These are phyloP conservation scores for Drosophila orosa DNA, from an alignment of 1,140 invertebrate species.

Conservation along the genomic window DNA sequence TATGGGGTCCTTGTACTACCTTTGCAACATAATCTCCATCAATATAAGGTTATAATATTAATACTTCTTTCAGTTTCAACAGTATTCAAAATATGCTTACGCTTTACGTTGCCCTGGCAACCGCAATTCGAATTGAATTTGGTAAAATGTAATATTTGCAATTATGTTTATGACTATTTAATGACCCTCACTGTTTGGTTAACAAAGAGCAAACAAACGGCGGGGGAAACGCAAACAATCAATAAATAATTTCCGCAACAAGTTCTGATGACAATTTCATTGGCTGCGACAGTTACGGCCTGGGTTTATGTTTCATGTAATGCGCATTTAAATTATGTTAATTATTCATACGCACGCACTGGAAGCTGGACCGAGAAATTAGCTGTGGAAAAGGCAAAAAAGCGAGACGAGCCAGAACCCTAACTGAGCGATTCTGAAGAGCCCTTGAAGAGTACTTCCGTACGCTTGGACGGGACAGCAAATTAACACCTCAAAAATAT, in stretches of 20 bases:
- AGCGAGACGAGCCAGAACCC: conserved; percentile 13
- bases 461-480: conserved; percentile 11
- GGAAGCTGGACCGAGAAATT: conserved; percentile 15
- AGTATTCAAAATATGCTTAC: neutral
- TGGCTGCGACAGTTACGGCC: conserved; percentile 19
- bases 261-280: conserved; percentile 63
- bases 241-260: conserved; percentile 76
- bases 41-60: neutral
- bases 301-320: conserved; percentile 22
- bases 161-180: conserved; percentile 72
- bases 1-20: neutral
- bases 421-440: conserved; percentile 12
- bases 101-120: neutral
- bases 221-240: conserved; percentile 59
- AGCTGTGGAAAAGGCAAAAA: conserved; percentile 9
- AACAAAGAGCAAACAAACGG: conserved; percentile 24
- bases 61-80: neutral
- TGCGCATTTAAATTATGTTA: conserved; percentile 57
- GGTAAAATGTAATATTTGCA: conserved; percentile 38
- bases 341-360: conserved; percentile 51
- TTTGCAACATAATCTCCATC: neutral
- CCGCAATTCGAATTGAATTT: conserved; percentile 37
- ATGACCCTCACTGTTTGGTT: conserved; percentile 37
- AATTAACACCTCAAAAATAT: conserved; percentile 74
- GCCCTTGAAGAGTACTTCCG: conserved; percentile 30